Conservation (phyloP, 1,140 invertebrate genomes). For the Sitobion miscanthi region DNA sequence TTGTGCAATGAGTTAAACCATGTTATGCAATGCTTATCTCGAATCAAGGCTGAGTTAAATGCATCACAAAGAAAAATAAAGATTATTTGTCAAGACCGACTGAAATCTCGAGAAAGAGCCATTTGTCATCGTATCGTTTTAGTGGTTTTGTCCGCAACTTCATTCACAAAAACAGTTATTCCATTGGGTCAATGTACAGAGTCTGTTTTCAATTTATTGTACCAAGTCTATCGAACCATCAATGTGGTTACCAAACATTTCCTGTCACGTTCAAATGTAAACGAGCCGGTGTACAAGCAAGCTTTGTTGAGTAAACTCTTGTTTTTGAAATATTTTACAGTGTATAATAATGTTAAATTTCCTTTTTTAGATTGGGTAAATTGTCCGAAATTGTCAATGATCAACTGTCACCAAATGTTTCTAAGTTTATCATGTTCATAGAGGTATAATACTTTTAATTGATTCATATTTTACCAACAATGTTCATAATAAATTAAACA, state of each 20-base stretch:
- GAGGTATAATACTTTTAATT: neutral
- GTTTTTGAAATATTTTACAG: neutral
- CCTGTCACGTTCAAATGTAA: neutral
- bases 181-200: conserved; percentile 44
- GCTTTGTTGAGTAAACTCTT: conserved; percentile 46
- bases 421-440: conserved; percentile 49
- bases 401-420: conserved; percentile 34
- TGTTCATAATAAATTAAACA: neutral
- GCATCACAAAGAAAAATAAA: conserved; percentile 22
- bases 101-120: conserved; percentile 25
- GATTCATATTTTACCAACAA: neutral
- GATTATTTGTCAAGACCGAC: conserved; percentile 7
- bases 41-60: conserved; percentile 16
- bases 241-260: conserved; percentile 35
- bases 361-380: conserved; percentile 5
- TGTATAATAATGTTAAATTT: neutral
- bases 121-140: conserved; percentile 40
- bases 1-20: conserved; percentile 37
- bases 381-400: conserved; percentile 35
- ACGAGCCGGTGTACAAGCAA: conserved; percentile 39
- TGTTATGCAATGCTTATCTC: neutral
- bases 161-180: conserved; percentile 30
- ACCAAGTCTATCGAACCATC: conserved; percentile 4
- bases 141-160: neutral
- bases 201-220: conserved; percentile 40